phyloP scores from a whole-genome alignment of 2,888 invertebrate genomes.

The Clanis bilineata region DNA sequence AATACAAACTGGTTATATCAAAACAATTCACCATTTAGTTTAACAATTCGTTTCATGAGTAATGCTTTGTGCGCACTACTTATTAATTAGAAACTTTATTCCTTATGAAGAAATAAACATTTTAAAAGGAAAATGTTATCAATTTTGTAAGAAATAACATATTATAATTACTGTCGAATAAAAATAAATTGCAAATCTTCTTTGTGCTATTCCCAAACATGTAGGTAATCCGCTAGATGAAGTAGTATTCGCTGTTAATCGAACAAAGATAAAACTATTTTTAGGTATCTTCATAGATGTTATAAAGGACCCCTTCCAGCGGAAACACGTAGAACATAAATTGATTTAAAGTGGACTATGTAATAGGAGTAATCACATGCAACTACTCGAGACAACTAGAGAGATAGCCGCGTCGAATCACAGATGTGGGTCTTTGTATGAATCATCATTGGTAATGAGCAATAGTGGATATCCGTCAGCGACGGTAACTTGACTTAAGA shows the following conservation, averaged over 20 bases:
- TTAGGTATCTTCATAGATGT: neutral
- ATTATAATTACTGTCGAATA: no score
- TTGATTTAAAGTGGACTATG: constrained; percentile 4
- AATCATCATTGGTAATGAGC: neutral
- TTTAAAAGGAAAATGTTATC: no score
- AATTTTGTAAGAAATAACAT: no score
- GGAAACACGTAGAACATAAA: neutral
- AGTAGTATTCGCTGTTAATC: no score
- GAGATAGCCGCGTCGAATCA: neutral
- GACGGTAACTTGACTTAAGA: no score
- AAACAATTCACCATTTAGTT: neutral
- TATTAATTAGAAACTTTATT: neutral
- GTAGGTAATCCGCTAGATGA: no score
- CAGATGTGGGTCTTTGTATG: neutral
- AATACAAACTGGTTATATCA: neutral
- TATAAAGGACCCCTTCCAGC: neutral
- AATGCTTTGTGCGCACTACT: neutral
- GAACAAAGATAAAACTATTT: no score
- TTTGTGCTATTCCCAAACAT: no score
- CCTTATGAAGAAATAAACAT: no score
- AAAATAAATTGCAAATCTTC: no score
- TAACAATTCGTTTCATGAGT: neutral
- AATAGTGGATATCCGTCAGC: no score
- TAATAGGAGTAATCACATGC: neutral
- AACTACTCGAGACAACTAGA: neutral